Percentiles rank a stretch among this genome's conserved stretches.
phyloP scores from a whole-genome alignment of 2,113 vertebrate genomes.

The Synodontis membranacea region DNA sequence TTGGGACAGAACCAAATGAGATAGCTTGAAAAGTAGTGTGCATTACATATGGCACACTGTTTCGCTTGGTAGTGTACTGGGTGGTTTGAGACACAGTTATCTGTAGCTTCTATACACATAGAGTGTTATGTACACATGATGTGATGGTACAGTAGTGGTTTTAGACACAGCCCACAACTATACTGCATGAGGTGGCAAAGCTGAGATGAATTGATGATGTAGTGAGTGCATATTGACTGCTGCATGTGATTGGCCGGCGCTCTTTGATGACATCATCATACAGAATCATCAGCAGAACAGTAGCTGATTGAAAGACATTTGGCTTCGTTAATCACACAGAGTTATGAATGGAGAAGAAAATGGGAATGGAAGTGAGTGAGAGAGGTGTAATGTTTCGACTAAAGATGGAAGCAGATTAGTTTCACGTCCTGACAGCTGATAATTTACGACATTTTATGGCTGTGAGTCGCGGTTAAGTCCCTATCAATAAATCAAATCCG shows the following conservation, averaged over 20 bases:
- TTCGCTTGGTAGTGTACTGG: background rate
- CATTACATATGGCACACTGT: background rate
- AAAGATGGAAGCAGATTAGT: conserved; percentile 57
- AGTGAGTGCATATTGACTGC: background rate
- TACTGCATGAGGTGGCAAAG: background rate
- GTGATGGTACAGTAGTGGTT: too few species aligned
- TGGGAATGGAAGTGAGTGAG: conserved; percentile 16
- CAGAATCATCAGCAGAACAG: conserved; percentile 13
- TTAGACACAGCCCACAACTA: background rate
- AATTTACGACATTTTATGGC: conserved; percentile 69
- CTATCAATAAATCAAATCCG: conserved; percentile 65
- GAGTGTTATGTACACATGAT: too few species aligned
- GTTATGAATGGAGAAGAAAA: conserved; percentile 18
- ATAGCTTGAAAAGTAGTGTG: background rate
- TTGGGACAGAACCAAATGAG: background rate
- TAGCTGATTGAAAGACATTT: conserved; percentile 28
- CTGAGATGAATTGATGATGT: background rate
- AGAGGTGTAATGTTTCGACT: conserved; percentile 58
- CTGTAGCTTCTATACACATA: background rate
- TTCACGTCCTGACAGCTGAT: conserved; percentile 64
- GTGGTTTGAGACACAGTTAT: background rate
- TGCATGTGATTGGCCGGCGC: background rate
- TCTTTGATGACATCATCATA: conserved; percentile 7
- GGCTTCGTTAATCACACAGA: background rate
- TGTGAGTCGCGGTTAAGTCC: conserved; percentile 56